Conservation (phyloP, 2,797 vertebrate genomes). For the Nasua narica region DNA sequence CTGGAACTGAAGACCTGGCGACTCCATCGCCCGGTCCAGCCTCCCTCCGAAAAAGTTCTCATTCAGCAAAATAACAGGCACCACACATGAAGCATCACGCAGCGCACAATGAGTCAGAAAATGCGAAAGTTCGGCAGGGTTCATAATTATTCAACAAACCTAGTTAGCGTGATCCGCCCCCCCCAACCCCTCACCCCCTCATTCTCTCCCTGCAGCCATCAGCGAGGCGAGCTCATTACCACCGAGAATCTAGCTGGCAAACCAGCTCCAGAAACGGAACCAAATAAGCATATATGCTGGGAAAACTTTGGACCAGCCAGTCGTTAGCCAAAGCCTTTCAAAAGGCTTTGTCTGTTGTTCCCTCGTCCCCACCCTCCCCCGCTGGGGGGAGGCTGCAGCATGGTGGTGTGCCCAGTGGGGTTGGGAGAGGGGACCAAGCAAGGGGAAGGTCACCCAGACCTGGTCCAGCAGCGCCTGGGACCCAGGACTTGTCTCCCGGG, state of each 20-base stretch:
- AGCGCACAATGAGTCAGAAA: conserved; percentile 76
- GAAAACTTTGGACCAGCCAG: conserved; percentile 24
- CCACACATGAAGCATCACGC: conserved; percentile 66
- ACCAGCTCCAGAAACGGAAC: conserved; percentile 69
- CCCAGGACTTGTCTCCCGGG: not conserved
- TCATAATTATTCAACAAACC: conserved; percentile 79
- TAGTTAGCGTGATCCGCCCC: conserved; percentile 66
- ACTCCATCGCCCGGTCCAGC: conserved; percentile 33
- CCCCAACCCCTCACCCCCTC: not conserved
- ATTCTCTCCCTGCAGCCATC: conserved; percentile 68
- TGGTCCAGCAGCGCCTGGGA: not conserved
- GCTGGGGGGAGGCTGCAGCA: not conserved
- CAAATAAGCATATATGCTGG: conserved; percentile 61
- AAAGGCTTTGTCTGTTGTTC: not conserved
- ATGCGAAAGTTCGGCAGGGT: conserved; percentile 74
- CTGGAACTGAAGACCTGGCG: not conserved
- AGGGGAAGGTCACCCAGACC: not conserved
- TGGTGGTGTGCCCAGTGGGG: not conserved
- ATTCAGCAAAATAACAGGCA: conserved; percentile 64
- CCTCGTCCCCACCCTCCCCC: no score
- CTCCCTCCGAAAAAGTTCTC: conserved; percentile 71
- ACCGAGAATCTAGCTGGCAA: conserved; percentile 69
- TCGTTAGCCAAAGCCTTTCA: conserved; percentile 39
- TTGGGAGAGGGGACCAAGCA: not conserved
- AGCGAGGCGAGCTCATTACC: conserved; percentile 74